Evolutionary conservation across 2,113 vertebrate species (phyloP).

Genomic region (Melierax canorus): DNA sequence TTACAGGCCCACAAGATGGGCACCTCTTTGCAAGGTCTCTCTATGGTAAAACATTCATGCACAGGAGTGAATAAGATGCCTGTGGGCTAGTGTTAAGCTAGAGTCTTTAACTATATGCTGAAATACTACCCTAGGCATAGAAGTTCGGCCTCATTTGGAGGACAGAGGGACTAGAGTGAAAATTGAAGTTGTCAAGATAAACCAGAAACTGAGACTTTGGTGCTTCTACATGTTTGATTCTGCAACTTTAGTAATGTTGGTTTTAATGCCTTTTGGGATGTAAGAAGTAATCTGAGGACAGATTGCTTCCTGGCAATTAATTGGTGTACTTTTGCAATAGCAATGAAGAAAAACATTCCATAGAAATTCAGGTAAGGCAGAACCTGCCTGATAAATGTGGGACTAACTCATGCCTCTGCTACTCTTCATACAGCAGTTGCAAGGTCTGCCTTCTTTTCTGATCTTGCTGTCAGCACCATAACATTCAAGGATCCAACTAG

Average conservation of each 20-base stretch:
- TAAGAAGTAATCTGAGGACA: neutral
- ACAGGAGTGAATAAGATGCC: neutral
- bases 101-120: neutral
- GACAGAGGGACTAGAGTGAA: neutral
- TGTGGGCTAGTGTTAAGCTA: neutral
- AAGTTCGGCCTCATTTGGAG: neutral
- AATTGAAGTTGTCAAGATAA: neutral
- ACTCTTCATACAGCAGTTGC: neutral
- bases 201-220: neutral
- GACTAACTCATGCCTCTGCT: neutral
- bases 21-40: neutral
- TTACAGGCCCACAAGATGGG: neutral
- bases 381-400: neutral
- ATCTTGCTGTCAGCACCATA: neutral
- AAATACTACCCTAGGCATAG: neutral
- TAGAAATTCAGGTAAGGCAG: neutral
- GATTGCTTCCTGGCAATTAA: neutral
- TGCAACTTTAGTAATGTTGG: neutral
- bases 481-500: neutral
- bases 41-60: neutral
- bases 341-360: neutral
- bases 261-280: neutral
- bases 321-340: neutral
- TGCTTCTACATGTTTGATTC: neutral
- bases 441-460: neutral